Base-by-base conservation (phyloP, 2,888 invertebrate species). In the Leptopilina syphax region DNA sequence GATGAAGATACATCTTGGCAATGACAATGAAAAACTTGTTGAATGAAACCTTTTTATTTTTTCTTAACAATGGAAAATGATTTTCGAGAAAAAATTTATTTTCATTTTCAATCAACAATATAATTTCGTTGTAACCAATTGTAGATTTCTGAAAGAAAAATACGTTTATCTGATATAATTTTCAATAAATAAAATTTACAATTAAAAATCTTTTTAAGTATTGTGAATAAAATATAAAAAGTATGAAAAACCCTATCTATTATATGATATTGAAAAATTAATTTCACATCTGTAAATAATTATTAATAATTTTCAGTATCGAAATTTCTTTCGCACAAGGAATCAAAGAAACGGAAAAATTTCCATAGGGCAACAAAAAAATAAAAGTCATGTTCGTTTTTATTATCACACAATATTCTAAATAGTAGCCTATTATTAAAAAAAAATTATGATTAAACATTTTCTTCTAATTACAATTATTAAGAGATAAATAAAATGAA, bases 401-500 rank as follows among this genome's bases (percentile, higher is more conserved):
- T 41, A 68, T 77, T 81, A 47, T 63, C 63, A 63, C 9, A 24
- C 63, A 63, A 24, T 63, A 63, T 6, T n/a, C 63, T 63, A 63
- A 24, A 24, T 63, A n/a, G 7, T 13, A 60, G 24, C 6, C 65
- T 70, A 44, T n/a, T 27, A 18, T 79, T 24, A 54, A 68, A 77
- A 80, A 70, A 77, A 27, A 65, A 27, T 81, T 81, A 77, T 79
- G 76, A 5, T 1, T 63, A 44, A 7, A 44, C 44, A 44, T 44
- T 44, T 44, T 34, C 34, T 44, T 44, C 44, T 44, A 44, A 44
- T 50, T 79, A 54, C 57, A 50, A 63, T 27, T 70, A 44, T 44
- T 47, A 54, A 66, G 8, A 44, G 44, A 6, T 1, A 44, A 44
- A 66, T 73, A 27, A 44, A 73, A n/a, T 63, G 57, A n/a, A 77